phyloP scores from a whole-genome alignment of 2,888 invertebrate genomes.

The Dolomedes plantarius region DNA sequence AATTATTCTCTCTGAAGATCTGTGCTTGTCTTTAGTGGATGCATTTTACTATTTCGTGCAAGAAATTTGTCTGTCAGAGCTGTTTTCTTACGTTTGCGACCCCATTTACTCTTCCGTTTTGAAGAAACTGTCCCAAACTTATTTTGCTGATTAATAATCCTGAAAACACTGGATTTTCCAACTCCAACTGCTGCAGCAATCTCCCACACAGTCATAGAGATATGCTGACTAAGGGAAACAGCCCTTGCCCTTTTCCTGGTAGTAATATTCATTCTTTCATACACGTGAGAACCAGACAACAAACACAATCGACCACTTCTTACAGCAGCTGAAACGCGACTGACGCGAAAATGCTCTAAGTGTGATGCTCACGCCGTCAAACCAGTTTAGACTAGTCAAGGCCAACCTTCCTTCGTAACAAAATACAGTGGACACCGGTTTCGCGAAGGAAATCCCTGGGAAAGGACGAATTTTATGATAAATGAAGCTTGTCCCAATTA shows the following conservation, averaged over 20 bases:
- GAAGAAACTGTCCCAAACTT: neutral
- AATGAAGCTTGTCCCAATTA: constrained; percentile 14
- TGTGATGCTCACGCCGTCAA: neutral
- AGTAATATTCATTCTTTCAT: neutral
- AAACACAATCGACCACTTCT: neutral
- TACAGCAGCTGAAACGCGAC: neutral
- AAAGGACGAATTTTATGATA: neutral
- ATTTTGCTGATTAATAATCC: constrained; percentile 22
- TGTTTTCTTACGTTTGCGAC: constrained; percentile 13
- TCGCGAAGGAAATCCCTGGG: neutral
- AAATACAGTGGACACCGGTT: neutral
- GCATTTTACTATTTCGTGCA: constrained; percentile 25
- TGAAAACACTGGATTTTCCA: neutral
- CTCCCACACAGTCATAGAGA: neutral
- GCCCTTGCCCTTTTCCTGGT: constrained; percentile 15
- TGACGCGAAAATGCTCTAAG: neutral
- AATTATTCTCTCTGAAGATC: too few species aligned
- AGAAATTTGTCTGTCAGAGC: constrained; percentile 9
- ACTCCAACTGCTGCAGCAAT: neutral
- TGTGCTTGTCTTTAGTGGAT: constrained; percentile 19
- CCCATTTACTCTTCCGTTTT: constrained; percentile 19
- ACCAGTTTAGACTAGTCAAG: neutral
- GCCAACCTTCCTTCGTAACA: neutral
- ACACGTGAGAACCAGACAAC: neutral
- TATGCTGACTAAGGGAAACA: constrained; percentile 11